Base-by-base conservation (phyloP, 2,797 vertebrate species). In the Crenichthys baileyi region DNA sequence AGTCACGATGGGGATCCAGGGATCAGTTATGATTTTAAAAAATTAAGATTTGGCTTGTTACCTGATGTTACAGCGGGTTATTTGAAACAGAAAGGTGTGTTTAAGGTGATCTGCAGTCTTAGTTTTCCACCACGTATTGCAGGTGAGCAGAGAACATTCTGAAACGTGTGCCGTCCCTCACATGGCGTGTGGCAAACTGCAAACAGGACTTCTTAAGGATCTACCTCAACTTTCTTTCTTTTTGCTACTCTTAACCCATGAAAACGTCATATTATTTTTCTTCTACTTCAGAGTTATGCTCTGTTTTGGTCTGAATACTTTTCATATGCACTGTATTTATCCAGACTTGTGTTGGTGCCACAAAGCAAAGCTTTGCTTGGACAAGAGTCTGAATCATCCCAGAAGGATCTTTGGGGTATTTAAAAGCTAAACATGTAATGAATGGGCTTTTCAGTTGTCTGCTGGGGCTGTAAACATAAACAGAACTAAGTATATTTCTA, bases 401-500 rank as follows among this genome's bases (percentile, higher is more conserved):
- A 24, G 22, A 67, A 67, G 39, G 22, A 26, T 70, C 13, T 7
- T 70, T 13, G 44, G 5, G 36, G 3, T n/a, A 31, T 39, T 68
- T 70, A 41, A 46, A n/a, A 41, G 24, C 41, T 46, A 46, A 70
- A 46, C n/a, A 46, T n/a, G 41, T 46, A 70, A 15, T 44, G 15
- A 44, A 44, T 0, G 0, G 39, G 36, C 63, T 41, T 68, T 29
- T 46, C 41, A 46, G 13, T 44, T 70, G 67, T 70, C 67, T n/a
- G 65, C 65, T 68, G 65, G 41, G 65, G 65, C 65, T 70, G 24
- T 26, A 15, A 46, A 46, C n/a, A 46, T 44, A n/a, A 70, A 70
- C 67, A n/a, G 41, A 46, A 46, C 5, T 46, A n/a, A 70, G 36
- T 22, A 26, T 13, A 31, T 48, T 48, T 61, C 18, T 31, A n/a